phyloP scores from a whole-genome alignment of 2,888 invertebrate genomes.

The Ophraella communa region DNA sequence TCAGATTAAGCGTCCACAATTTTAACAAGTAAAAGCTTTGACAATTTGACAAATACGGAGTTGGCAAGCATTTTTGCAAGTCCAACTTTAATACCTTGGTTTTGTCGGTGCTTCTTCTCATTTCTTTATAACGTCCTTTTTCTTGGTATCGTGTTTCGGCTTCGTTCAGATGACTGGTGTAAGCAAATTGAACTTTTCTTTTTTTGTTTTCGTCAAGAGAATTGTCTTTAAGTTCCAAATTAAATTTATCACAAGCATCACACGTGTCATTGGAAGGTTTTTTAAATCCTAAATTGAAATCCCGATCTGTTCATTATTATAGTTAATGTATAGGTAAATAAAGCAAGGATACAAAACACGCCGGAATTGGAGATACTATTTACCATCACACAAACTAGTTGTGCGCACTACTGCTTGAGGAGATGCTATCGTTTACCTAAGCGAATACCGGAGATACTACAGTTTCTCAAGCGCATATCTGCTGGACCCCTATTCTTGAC shows the following conservation, averaged over 20 bases:
- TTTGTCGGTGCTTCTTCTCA: conserved; percentile 11
- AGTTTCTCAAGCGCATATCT: no score
- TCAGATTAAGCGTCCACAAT: conserved; percentile 15
- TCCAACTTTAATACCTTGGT: conserved; percentile 25
- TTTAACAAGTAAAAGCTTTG: conserved; percentile 27
- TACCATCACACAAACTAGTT: no score
- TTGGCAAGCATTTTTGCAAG: conserved; percentile 39
- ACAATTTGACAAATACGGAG: conserved; percentile 18
- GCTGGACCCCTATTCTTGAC: no score
- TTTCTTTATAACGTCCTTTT: conserved; percentile 1
- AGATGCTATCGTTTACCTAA: no score
- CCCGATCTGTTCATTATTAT: no score
- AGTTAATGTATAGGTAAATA: no score
- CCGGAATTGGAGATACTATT: no score
- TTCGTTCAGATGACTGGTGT: conserved; percentile 21
- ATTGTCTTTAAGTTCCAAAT: conserved; percentile 19
- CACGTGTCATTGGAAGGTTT: conserved; percentile 25
- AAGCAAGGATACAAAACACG: no score
- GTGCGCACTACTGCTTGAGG: no score
- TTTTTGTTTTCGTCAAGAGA: conserved; percentile 13
- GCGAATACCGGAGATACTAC: no score
- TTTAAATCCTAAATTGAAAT: conserved; percentile 28
- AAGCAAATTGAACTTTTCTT: conserved; percentile 14
- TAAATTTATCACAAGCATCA: conserved; percentile 23
- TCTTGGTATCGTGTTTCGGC: conserved; percentile 23